A percentile compares a stretch with the other conserved stretches of the same genome.
Evolutionary conservation across 37 sponge, comb jelly and placozoan species (phyloP).

Genomic region (Aphrocallistes beatrix): DNA sequence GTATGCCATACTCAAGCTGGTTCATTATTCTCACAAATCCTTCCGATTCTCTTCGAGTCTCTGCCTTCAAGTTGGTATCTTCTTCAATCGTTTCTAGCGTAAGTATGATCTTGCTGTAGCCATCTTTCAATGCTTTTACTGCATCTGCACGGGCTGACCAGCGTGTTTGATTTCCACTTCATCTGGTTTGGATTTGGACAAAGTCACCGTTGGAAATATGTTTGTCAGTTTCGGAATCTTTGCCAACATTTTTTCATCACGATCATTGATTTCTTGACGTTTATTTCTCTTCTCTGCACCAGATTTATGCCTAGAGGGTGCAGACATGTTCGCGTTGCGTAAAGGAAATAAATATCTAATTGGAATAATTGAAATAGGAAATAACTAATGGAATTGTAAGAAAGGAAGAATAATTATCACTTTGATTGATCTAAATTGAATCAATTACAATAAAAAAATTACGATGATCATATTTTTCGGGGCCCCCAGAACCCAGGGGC

Average conservation of each 20-base stretch:
- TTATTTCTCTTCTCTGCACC: conserved; percentile 6
- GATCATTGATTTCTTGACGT: neutral
- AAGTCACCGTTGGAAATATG: neutral
- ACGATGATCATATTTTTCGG: neutral
- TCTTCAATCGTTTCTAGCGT: neutral
- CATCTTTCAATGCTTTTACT: neutral
- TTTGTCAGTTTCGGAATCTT: conserved; percentile 11
- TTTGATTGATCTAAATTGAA: conserved; percentile 6
- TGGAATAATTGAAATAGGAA: neutral
- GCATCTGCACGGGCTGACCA: conserved; percentile 22
- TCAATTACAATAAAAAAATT: neutral
- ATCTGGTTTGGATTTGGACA: conserved; percentile 8
- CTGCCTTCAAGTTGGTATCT: conserved; percentile 8
- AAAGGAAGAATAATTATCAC: neutral
- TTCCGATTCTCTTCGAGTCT: neutral
- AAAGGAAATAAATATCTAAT: conserved; percentile 7
- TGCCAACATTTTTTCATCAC: conserved; percentile 18
- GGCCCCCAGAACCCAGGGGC: conserved; percentile 14
- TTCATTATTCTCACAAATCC: neutral
- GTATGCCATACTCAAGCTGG: neutral
- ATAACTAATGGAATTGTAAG: neutral
- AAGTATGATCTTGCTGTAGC: neutral
- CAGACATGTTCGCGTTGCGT: neutral
- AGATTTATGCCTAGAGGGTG: neutral
- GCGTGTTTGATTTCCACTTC: neutral